A percentile compares a stretch with the other conserved stretches of the same genome.
phyloP scores from a whole-genome alignment of 2,797 vertebrate genomes.

The Poeciliopsis infans region DNA sequence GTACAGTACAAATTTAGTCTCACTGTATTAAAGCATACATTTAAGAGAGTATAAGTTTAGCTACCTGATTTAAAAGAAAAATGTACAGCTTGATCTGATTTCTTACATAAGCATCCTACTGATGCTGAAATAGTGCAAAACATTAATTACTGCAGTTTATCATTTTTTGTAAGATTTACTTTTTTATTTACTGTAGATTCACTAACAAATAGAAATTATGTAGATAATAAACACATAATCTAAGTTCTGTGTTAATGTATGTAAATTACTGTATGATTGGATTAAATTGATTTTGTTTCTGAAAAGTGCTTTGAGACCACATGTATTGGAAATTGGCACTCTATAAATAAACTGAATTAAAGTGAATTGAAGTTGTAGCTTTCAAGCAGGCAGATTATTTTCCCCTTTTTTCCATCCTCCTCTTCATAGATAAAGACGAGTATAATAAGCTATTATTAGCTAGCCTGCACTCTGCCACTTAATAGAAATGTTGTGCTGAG shows the following conservation, averaged over 20 bases:
- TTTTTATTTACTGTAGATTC: neutral
- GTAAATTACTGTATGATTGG: neutral
- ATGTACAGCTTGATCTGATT: neutral
- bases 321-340: neutral
- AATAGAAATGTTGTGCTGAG: neutral
- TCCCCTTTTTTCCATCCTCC: neutral
- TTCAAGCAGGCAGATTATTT: neutral
- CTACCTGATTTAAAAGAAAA: neutral
- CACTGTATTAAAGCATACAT: neutral
- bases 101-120: neutral
- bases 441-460: neutral
- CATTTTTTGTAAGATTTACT: neutral
- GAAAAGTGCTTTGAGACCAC: neutral
- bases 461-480: neutral
- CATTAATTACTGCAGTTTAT: neutral
- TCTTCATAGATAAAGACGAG: neutral
- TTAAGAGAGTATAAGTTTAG: neutral
- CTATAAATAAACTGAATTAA: neutral
- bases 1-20: neutral
- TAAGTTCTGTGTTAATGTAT: neutral
- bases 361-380: neutral
- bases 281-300: neutral
- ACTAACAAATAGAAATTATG: neutral
- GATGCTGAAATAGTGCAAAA: neutral
- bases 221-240: neutral